Conservation (phyloP, 2,888 invertebrate species). For the Noctua janthina region DNA sequence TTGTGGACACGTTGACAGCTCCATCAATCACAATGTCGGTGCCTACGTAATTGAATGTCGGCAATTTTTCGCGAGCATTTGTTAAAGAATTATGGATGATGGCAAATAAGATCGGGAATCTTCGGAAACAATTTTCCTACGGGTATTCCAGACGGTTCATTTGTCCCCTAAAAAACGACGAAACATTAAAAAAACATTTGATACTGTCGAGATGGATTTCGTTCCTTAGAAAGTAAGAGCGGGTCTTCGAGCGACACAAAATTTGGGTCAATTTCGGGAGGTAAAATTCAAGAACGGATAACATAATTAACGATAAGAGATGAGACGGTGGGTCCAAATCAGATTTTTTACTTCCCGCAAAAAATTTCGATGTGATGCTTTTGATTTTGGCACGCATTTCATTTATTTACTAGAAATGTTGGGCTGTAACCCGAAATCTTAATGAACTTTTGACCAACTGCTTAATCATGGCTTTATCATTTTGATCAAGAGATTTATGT, state of each 20-base stretch:
- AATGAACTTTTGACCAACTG: slow-evolving; percentile 17
- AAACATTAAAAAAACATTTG: slow-evolving; percentile 30
- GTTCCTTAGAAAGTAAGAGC: slow-evolving; percentile 20
- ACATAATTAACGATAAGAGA: slow-evolving; percentile 58
- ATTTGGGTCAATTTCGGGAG: slow-evolving; percentile 56
- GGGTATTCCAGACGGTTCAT: slow-evolving; percentile 13
- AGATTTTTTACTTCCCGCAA: slow-evolving; percentile 34
- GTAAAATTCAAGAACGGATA: slow-evolving; percentile 59
- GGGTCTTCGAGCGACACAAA: slow-evolving; percentile 22
- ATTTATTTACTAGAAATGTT: slow-evolving; percentile 24
- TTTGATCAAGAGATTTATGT: slow-evolving; percentile 36
- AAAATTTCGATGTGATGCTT: slow-evolving; percentile 25
- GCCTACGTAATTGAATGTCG: slow-evolving; percentile 68
- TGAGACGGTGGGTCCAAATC: slow-evolving; percentile 46
- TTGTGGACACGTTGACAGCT: slow-evolving; percentile 63
- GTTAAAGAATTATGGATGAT: slow-evolving; percentile 64
- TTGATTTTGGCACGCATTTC: slow-evolving; percentile 33
- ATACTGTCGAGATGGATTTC: slow-evolving; percentile 22
- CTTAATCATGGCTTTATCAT: slow-evolving; percentile 27
- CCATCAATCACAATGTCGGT: slow-evolving; percentile 65
- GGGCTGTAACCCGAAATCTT: slow-evolving; percentile 6
- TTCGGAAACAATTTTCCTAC: slow-evolving; percentile 29
- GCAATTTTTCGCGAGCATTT: slow-evolving; percentile 65
- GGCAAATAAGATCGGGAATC: slow-evolving; percentile 46
- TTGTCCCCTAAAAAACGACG: slow-evolving; percentile 5